Base-by-base conservation (phyloP, 2,888 invertebrate species). In the Idaea biselata region DNA sequence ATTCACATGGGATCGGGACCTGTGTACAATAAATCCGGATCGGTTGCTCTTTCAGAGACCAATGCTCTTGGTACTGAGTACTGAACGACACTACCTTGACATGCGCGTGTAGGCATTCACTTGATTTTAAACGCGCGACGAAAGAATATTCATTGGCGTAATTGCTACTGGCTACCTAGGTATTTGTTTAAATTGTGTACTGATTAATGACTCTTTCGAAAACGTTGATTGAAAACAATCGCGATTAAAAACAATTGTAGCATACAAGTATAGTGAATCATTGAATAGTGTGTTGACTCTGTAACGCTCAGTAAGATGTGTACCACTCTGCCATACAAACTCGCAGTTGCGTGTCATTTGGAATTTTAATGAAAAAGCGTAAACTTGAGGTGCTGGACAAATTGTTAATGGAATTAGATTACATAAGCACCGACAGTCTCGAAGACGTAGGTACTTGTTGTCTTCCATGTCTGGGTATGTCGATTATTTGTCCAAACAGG, bases 361-460 rank as follows among this genome's bases (percentile, higher is more conserved):
- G 71, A 72, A 70, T 67, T 68, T 68, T 70, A 64, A 73, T 73
- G 70, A 67, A 69, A 69, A 76, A 73, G 71, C 60, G 25, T 59
- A 59, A 65, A 59, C 62, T 63, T 58, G 61, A 67, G 64, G 67
- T 70, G 67, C 65, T 60, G 66, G 63, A 67, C 5, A 56, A 18
- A 18, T 56, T 56, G 18, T 72, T 66, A 62, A 90, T 90, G 89
- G 88, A 88, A 75, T 75, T 81, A 75, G 83, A 81, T 75, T 85
- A 81, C 70, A 76, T 80, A 76, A 89, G 88, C 73, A 80, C 83
- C 73, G 86, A 88, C 67, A 89, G 91, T 75, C 82, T 88, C 61
- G 89, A 89, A 71, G 83, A 87, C 76, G 79, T 91, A 77, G 84
- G 86, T 76, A 87, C 83, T 72, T 91, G 91, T 83, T 91, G 91